A percentile compares a stretch with the other conserved stretches of the same genome.
Evolutionary conservation across 2,113 vertebrate genomes (phyloP).

Genomic region (Dissostichus mawsoni): DNA sequence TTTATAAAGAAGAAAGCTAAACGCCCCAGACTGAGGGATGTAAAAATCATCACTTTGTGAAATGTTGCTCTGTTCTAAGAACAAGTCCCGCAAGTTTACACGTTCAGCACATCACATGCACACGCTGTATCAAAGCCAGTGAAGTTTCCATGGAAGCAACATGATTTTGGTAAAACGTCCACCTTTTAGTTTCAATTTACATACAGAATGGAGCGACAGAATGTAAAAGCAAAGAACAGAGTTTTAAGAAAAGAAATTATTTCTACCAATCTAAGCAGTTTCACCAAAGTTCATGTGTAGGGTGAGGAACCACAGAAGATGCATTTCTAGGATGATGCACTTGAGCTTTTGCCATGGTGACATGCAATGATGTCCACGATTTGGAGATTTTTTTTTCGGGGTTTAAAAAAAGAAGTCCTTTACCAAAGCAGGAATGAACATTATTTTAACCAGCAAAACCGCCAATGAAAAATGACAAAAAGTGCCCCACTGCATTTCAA

Average conservation of each 20-base stretch:
- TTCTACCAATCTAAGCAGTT: conserved; percentile 62
- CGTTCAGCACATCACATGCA: conserved; percentile 74
- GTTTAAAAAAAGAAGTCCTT: conserved; percentile 78
- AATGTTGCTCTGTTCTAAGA: conserved; percentile 41
- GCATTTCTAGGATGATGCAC: conserved; percentile 23
- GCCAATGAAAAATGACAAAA: conserved; percentile 51
- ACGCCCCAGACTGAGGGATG: conserved; percentile 14
- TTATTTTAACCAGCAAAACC: conserved; percentile 79
- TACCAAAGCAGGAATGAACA: conserved; percentile 70
- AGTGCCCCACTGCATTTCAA: conserved; percentile 72
- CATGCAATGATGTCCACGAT: conserved; percentile 75
- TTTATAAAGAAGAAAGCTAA: conserved; percentile 21
- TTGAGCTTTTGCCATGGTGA: conserved; percentile 44
- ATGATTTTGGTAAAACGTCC: conserved; percentile 71
- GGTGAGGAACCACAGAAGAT: conserved; percentile 37
- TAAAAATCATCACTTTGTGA: conserved; percentile 57
- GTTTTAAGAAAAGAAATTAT: conserved; percentile 30
- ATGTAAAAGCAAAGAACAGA: conserved; percentile 50
- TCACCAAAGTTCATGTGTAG: conserved; percentile 51
- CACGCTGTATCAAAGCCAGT: conserved; percentile 64
- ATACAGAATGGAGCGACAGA: conserved; percentile 55
- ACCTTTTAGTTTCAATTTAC: conserved; percentile 57
- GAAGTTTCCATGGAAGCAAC: conserved; percentile 72
- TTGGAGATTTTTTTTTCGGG: conserved; percentile 52
- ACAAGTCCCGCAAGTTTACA: conserved; percentile 58